phyloP scores from a whole-genome alignment of 2,888 invertebrate genomes.

The Periphyllus acericola region DNA sequence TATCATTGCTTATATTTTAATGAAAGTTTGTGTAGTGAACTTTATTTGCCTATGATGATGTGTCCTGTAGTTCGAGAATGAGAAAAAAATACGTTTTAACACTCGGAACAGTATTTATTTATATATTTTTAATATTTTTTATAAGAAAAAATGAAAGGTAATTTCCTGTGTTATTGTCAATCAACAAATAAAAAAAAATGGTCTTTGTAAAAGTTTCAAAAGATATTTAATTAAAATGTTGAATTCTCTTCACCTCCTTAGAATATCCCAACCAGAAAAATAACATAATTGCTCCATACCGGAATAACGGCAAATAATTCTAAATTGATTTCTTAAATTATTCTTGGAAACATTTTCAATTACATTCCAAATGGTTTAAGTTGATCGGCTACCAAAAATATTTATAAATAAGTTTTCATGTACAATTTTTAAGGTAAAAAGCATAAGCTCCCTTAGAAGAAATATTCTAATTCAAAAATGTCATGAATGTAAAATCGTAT shows the following conservation, averaged over 20 bases:
- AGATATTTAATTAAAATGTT: constrained; percentile 29
- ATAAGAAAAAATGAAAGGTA: neutral
- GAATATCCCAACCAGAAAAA: neutral
- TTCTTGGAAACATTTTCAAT: neutral
- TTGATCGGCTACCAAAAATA: neutral
- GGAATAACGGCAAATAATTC: neutral
- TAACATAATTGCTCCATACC: neutral
- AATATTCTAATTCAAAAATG: neutral
- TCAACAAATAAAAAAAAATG: neutral
- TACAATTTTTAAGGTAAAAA: neutral
- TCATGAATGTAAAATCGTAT: too few species aligned
- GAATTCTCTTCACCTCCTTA: neutral
- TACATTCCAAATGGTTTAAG: neutral
- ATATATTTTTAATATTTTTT: neutral
- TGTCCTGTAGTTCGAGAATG: neutral
- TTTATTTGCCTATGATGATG: too few species aligned
- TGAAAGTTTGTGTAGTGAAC: neutral
- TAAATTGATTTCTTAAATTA: neutral
- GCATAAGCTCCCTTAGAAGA: neutral
- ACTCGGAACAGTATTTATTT: neutral
- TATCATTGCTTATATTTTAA: too few species aligned
- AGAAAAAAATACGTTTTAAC: neutral
- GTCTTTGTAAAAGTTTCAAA: constrained; percentile 4
- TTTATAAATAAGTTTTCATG: neutral
- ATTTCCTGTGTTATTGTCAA: neutral